Base-by-base conservation (phyloP, 2,888 invertebrate genomes). In the Lasioglossum vierecki region DNA sequence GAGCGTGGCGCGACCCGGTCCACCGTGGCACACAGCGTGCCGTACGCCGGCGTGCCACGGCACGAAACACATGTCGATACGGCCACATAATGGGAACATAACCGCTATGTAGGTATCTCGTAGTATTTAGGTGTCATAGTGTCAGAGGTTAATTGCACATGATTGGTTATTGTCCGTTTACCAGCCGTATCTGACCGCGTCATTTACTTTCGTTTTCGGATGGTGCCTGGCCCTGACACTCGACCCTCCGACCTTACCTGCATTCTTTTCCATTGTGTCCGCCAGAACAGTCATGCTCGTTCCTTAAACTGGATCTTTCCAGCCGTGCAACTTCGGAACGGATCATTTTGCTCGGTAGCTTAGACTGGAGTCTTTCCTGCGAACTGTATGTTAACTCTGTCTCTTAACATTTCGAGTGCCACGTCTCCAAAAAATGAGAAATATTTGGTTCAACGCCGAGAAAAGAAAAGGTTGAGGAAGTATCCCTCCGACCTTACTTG, bases 11-110 rank as follows among this genome's bases (percentile, higher is more conserved):
- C 63, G 84, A 35, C 53, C 74, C 70, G 70, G 73, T 76, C 74
- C 79, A 85, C 86, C 87, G 86, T 88, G 88, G 83, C 88, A 66
- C 66, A 72, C n/a, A 53, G 79, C 83, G 73, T 63, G 79, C 41
- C 66, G 66, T 66, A 66, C 66, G 44, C 74, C 72, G 70, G 73
- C 87, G 88, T 88, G 89, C 82, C 88, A 84, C 49, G 89, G 92
- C 91, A 91, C 91, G 93, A 92, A 94, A 94, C 94, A 94, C 94
- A 93, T 94, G 94, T 94, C 94, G 93, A 94, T 94, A 94, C 93
- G 92, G 93, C 94, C 94, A 93, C 94, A 94, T 94, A 94, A 94
- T 94, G 93, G 94, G 93, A 93, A 94, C 94, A 94, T 94, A 94
- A 94, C 94, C 93, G 90, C 92, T 91, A 89, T 88, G 88, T 89